Percentiles rank a stretch among this genome's conserved stretches.
phyloP scores from a whole-genome alignment of 37 sponge, comb jelly and placozoan species.

The Bolinopsis microptera region DNA sequence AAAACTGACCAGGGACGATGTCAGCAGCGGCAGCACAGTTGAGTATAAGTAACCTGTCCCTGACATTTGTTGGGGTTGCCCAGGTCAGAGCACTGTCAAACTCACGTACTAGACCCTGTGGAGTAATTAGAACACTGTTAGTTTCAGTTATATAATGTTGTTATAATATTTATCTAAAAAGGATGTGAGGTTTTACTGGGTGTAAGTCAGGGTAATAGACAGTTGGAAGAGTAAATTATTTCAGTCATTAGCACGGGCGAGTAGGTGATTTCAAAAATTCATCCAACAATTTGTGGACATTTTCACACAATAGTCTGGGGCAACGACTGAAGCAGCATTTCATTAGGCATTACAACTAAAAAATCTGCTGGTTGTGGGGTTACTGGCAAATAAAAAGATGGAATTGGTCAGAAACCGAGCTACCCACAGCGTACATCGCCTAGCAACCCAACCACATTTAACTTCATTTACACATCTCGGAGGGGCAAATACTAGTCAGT shows the following conservation, averaged over 20 bases:
- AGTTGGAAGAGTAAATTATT: no score
- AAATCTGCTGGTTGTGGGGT: no score
- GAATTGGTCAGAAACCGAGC: background rate
- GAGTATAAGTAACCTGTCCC: conserved; percentile 61
- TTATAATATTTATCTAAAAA: background rate
- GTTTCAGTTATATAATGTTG: background rate
- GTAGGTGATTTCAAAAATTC: background rate
- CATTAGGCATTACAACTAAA: background rate
- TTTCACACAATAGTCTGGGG: background rate
- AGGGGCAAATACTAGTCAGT: no score
- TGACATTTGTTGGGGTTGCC: background rate
- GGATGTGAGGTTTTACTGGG: no score
- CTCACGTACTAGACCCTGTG: conserved; percentile 27
- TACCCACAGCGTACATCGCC: background rate
- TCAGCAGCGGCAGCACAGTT: conserved; percentile 56
- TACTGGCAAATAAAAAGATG: background rate
- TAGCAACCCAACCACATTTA: background rate
- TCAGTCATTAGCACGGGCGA: no score
- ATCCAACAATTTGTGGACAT: background rate
- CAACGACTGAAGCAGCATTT: background rate
- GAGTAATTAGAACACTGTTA: background rate
- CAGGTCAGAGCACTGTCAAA: conserved; percentile 65
- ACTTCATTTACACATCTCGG: no score
- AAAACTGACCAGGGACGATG: conserved; percentile 46
- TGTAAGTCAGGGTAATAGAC: no score